Evolutionary conservation across 2,888 invertebrate species (phyloP).

Genomic region (Limulus polyphemus): DNA sequence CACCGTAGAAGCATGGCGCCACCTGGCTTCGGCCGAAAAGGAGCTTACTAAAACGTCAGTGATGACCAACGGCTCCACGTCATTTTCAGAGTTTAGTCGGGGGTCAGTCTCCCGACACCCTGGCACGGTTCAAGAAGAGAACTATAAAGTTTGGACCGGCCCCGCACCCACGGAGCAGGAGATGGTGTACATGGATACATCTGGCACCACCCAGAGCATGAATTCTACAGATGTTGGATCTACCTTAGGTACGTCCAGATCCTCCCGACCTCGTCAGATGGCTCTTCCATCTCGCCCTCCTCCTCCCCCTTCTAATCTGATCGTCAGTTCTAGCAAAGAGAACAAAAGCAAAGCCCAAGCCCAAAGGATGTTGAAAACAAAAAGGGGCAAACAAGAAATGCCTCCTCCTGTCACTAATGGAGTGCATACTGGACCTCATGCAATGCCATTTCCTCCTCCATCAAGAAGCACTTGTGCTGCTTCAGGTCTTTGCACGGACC

Average conservation of each 20-base stretch:
- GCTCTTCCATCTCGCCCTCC: constrained; percentile 50
- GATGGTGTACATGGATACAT: constrained; percentile 38
- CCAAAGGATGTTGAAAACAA: constrained; percentile 3
- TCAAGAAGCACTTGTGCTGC: constrained; percentile 13
- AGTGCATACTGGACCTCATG: not conserved
- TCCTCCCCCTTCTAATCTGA: constrained; percentile 49
- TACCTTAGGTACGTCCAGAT: constrained; percentile 12
- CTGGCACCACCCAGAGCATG: constrained; percentile 37
- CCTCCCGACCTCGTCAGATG: constrained; percentile 53
- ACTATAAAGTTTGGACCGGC: constrained; percentile 86
- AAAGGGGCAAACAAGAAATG: not conserved
- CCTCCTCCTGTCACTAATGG: not conserved
- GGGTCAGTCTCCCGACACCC: not conserved
- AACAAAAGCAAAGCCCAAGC: constrained; percentile 10
- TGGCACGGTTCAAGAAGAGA: constrained; percentile 49
- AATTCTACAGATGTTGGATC: constrained; percentile 26
- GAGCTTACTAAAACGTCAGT: not conserved
- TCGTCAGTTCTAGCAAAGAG: constrained; percentile 14
- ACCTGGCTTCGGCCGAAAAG: constrained; percentile 10
- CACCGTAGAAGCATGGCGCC: constrained; percentile 24
- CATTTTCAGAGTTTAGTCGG: constrained; percentile 1
- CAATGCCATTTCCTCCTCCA: constrained; percentile 8
- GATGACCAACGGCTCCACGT: constrained; percentile 5
- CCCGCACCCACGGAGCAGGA: constrained; percentile 31
- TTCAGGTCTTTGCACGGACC: constrained; percentile 20